A percentile compares a stretch with the other conserved stretches of the same genome.
Conservation (phyloP, 1,140 invertebrate genomes). For the Solen grandis region DNA sequence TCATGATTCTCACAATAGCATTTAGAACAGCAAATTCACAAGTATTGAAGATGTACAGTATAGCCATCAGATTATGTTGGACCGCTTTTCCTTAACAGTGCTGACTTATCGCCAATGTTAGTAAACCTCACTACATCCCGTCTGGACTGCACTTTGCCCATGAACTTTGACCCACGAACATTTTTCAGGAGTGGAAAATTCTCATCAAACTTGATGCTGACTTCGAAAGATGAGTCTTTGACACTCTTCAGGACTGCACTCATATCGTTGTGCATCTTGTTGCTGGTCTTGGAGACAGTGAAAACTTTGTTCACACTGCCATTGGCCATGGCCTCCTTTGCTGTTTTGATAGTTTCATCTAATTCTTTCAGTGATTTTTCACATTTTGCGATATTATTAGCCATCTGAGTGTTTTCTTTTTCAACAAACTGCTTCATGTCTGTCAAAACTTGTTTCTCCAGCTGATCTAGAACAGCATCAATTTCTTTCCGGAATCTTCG, state of each 20-base stretch:
- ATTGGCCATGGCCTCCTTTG: slow-evolving; percentile 29
- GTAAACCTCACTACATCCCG: slow-evolving; percentile 33
- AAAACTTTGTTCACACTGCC: slow-evolving; percentile 26
- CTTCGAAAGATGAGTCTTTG: background rate
- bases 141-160: slow-evolving; percentile 36
- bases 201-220: slow-evolving; percentile 43
- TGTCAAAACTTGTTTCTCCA: slow-evolving; percentile 41
- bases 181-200: slow-evolving; percentile 44
- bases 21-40: too few relatives aligned
- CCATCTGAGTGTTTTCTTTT: slow-evolving; percentile 26
- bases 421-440: slow-evolving; percentile 50
- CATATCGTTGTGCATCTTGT: slow-evolving; percentile 8
- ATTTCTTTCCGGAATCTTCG: slow-evolving; percentile 42
- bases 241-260: slow-evolving; percentile 30
- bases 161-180: slow-evolving; percentile 12
- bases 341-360: background rate
- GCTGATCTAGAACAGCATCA: slow-evolving; percentile 31
- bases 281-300: slow-evolving; percentile 35
- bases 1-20: too few relatives aligned
- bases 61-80: background rate
- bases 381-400: slow-evolving; percentile 39
- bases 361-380: slow-evolving; percentile 18
- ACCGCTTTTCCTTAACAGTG: background rate
- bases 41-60: too few relatives aligned
- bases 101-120: too few relatives aligned